phyloP scores from a whole-genome alignment of 2,113 vertebrate genomes.

The Orthonyx spaldingii region DNA sequence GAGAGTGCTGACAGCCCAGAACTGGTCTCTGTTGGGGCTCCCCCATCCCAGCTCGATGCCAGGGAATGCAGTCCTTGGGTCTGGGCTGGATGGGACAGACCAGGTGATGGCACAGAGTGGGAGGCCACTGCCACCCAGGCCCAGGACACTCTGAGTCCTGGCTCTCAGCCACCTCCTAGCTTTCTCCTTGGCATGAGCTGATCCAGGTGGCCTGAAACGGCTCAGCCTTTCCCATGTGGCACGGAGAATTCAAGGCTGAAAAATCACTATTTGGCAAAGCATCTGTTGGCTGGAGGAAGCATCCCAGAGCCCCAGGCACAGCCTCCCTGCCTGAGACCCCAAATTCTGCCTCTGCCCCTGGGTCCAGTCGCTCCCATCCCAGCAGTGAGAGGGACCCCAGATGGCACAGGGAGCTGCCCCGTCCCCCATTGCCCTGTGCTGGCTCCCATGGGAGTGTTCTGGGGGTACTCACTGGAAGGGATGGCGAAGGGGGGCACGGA shows the following conservation, averaged over 20 bases:
- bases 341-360: not conserved
- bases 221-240: not conserved
- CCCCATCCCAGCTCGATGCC: not conserved
- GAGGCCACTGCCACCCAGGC: not conserved
- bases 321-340: not conserved
- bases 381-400: not conserved
- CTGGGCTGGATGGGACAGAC: not conserved
- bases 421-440: rapidly evolving
- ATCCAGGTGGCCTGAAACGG: not conserved
- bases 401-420: not conserved
- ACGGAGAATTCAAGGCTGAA: not conserved
- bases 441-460: rapidly evolving
- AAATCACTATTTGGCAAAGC: not conserved
- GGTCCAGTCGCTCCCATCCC: not conserved
- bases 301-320: rapidly evolving
- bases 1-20: not conserved
- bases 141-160: not conserved
- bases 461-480: slow-evolving; percentile 83
- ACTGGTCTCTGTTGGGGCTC: too few relatives aligned
- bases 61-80: not conserved
- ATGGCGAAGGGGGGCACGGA: slow-evolving; percentile 78
- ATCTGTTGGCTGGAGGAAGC: not conserved
- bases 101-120: not conserved
- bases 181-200: not conserved
- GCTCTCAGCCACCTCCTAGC: not conserved